phyloP scores from a whole-genome alignment of 2,113 vertebrate species.

The Lepisosteus osseus region DNA sequence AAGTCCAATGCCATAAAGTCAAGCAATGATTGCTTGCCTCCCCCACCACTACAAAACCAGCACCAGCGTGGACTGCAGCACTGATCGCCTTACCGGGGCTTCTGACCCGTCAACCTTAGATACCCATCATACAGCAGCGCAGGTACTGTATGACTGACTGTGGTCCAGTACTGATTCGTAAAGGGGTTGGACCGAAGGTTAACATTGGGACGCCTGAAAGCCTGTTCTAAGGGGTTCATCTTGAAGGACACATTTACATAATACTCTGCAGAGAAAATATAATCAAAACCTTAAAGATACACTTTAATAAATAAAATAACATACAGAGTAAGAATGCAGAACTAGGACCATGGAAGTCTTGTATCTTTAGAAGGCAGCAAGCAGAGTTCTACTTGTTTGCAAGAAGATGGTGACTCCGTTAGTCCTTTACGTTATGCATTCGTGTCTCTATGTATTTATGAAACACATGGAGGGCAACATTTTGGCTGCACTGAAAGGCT shows the following conservation, averaged over 20 bases:
- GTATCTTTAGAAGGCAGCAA: no score
- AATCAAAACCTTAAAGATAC: slow-evolving; percentile 54
- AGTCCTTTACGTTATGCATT: neutral
- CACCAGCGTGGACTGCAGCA: slow-evolving; percentile 49
- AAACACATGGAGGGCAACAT: slow-evolving; percentile 20
- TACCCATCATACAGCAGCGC: slow-evolving; percentile 81
- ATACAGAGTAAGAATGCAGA: slow-evolving; percentile 50
- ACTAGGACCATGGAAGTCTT: slow-evolving; percentile 27
- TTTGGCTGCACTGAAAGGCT: slow-evolving; percentile 26
- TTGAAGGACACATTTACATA: slow-evolving; percentile 71
- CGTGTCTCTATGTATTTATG: neutral
- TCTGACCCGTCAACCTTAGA: slow-evolving; percentile 81
- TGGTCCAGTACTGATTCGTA: slow-evolving; percentile 71
- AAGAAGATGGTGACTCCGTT: no score
- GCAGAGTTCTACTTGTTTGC: no score
- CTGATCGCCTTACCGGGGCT: slow-evolving; percentile 84
- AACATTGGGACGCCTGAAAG: slow-evolving; percentile 75
- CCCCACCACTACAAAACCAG: slow-evolving; percentile 58
- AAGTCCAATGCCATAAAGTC: slow-evolving; percentile 60
- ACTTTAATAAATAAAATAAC: slow-evolving; percentile 37
- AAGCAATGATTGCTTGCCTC: slow-evolving; percentile 52
- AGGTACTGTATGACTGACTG: slow-evolving; percentile 70
- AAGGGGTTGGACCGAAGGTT: slow-evolving; percentile 68
- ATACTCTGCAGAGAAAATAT: slow-evolving; percentile 80
- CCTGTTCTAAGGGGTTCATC: slow-evolving; percentile 82